Conservation (phyloP, 2,113 vertebrate genomes). For the Lonchura striata region DNA sequence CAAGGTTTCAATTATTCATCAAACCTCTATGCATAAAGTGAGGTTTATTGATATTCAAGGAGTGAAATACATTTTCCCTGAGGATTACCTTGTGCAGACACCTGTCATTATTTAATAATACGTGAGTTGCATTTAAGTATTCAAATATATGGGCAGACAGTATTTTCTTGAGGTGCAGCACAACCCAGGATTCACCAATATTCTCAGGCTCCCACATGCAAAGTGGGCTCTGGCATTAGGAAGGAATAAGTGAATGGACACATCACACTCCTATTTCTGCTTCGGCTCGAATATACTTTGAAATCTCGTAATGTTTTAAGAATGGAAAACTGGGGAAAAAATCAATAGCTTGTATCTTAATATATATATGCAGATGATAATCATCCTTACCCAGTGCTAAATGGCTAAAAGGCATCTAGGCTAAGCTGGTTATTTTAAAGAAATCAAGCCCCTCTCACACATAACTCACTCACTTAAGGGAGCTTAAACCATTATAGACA, state of each 20-base stretch:
- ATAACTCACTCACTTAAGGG: neutral
- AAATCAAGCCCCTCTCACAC: neutral
- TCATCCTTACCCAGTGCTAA: neutral
- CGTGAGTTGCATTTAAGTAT: neutral
- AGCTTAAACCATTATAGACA: neutral
- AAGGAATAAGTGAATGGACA: accelerated
- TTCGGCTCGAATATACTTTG: neutral
- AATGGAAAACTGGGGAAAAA: neutral
- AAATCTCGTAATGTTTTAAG: neutral
- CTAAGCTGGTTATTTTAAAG: neutral
- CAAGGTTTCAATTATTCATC: neutral
- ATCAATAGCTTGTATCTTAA: neutral
- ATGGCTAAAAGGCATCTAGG: neutral
- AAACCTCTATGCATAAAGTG: neutral
- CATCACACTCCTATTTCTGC: neutral
- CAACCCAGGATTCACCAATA: neutral
- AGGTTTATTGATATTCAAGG: neutral
- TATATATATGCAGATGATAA: neutral
- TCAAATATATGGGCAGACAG: neutral
- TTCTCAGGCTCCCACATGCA: neutral
- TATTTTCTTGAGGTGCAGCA: neutral
- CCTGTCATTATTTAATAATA: neutral
- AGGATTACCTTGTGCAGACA: neutral
- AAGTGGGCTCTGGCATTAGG: neutral
- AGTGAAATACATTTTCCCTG: neutral